Conservation (phyloP, 2,113 vertebrate genomes). For the Baryphthengus martii region DNA sequence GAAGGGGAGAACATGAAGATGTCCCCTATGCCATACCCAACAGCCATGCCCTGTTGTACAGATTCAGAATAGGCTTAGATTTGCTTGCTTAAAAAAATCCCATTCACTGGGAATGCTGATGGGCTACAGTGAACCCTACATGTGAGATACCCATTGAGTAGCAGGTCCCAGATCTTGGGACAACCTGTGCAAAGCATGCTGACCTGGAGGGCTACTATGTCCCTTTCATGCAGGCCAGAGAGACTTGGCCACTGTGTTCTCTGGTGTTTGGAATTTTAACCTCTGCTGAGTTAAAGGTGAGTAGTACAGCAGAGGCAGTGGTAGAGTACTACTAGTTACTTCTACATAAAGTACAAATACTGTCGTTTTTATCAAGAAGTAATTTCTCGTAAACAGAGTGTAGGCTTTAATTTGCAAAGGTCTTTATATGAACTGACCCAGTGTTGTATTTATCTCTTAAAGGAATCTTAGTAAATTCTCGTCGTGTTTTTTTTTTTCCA, state of each 20-base stretch:
- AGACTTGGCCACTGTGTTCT: neutral
- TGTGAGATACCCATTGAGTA: neutral
- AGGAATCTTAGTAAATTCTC: neutral
- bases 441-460: neutral
- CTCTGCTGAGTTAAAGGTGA: neutral
- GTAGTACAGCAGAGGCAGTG: neutral
- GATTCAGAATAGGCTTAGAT: neutral
- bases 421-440: neutral
- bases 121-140: neutral
- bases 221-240: fast-evolving
- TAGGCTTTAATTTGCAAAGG: neutral
- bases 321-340: neutral
- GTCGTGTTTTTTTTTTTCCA: neutral
- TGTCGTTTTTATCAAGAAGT: neutral
- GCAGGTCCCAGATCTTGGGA: neutral
- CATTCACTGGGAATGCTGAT: neutral
- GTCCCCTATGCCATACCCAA: neutral
- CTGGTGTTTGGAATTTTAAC: neutral
- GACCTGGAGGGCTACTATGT: neutral
- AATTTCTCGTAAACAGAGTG: neutral
- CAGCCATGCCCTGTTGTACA: neutral
- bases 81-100: neutral
- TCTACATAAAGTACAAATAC: neutral
- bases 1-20: fast-evolving
- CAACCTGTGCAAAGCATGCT: fast-evolving